These are phyloP conservation scores for Otus sunia DNA, from an alignment of 2,113 vertebrate species.

Conservation along the genomic window DNA sequence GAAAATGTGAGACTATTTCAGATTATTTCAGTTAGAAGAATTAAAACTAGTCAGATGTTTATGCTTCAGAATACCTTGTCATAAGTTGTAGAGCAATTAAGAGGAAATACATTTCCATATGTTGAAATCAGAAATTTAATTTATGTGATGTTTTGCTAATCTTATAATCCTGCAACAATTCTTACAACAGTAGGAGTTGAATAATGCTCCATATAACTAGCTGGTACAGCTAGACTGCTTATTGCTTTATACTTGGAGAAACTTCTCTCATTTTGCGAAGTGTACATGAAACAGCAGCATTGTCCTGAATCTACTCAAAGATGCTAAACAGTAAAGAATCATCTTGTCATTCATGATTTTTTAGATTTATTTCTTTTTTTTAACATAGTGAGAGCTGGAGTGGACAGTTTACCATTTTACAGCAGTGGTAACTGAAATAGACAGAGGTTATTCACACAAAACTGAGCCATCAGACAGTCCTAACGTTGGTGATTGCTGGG, in stretches of 20 bases:
- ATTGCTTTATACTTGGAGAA: neutral
- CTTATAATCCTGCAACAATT: neutral
- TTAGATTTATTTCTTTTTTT: neutral
- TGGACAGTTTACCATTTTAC: neutral
- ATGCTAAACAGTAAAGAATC: neutral
- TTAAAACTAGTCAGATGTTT: neutral
- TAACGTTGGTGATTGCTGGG: neutral
- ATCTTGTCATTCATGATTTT: neutral
- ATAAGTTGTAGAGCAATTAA: neutral
- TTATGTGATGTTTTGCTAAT: neutral
- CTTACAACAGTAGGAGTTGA: neutral
- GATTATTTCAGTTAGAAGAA: neutral
- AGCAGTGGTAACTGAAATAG: neutral
- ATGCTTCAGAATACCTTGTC: neutral
- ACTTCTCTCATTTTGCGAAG: neutral
- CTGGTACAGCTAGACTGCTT: neutral
- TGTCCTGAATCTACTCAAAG: neutral
- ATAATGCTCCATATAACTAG: neutral
- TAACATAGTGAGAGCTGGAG: neutral
- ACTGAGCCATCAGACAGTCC: neutral
- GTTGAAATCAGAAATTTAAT: neutral
- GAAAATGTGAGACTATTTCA: neutral
- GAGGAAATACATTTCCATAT: neutral
- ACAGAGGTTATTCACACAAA: neutral
- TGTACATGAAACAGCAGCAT: neutral